These are phyloP conservation scores for Drosophila micromelanica DNA, from an alignment of 1,140 invertebrate species.

Conservation along the genomic window DNA sequence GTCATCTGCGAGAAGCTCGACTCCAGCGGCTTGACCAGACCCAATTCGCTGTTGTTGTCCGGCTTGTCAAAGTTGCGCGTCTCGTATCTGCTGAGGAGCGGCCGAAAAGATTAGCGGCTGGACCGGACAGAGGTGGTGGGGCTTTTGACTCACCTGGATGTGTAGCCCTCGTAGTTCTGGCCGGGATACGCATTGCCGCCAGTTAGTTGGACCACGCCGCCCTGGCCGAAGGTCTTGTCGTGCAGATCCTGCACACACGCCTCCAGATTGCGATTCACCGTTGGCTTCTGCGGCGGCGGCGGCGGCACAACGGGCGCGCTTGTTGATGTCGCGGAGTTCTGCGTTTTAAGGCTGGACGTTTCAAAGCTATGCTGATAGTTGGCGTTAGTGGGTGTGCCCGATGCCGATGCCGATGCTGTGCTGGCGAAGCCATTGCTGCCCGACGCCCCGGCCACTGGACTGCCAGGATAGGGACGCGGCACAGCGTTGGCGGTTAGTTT, in stretches of 20 bases:
- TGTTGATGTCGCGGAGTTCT: conserved; percentile 61
- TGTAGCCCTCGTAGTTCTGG: conserved; percentile 87
- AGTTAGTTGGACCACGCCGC: conserved; percentile 78
- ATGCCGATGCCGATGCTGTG: conserved; percentile 28
- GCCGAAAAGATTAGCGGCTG: not conserved
- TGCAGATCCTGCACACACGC: conserved; percentile 83
- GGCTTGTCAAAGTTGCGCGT: conserved; percentile 81
- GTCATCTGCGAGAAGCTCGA: conserved; percentile 82
- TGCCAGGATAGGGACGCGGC: conserved; percentile 82
- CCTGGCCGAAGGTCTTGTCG: conserved; percentile 83
- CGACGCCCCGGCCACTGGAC: conserved; percentile 49
- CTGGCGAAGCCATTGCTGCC: conserved; percentile 68
- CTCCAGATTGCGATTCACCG: conserved; percentile 78
- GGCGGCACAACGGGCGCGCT: conserved; percentile 41
- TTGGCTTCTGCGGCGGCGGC: conserved; percentile 66
- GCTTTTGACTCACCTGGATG: conserved; percentile 85
- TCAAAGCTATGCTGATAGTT: conserved; percentile 82
- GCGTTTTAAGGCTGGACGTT: conserved; percentile 73
- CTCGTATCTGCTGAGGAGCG: conserved; percentile 66
- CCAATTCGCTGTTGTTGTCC: conserved; percentile 55
- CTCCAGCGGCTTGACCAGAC: conserved; percentile 68
- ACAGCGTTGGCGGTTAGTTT: conserved; percentile 84
- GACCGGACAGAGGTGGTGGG: not conserved
- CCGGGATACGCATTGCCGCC: conserved; percentile 71
- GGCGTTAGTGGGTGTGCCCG: conserved; percentile 70